Evolutionary conservation across 1,140 invertebrate species (phyloP).

Genomic region (Zophobas morio): DNA sequence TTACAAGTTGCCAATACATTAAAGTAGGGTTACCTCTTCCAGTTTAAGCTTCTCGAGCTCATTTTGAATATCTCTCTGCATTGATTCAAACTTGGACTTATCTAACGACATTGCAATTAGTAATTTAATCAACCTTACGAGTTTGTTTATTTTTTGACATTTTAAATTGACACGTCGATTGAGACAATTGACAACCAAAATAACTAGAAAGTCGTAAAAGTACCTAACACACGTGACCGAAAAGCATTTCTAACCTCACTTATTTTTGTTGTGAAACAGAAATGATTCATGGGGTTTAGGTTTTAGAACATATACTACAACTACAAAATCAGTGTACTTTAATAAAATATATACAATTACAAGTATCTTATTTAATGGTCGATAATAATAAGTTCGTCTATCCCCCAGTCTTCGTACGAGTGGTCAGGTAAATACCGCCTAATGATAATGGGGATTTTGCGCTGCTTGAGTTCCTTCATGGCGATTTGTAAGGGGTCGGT

Average conservation of each 20-base stretch:
- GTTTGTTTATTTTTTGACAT: constrained; percentile 13
- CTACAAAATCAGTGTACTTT: too few relatives aligned
- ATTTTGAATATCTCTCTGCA: constrained; percentile 55
- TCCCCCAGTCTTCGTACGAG: constrained; percentile 99
- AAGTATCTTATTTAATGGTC: constrained; percentile 75
- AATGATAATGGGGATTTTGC: constrained; percentile 99
- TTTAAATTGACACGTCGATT: constrained; percentile 26
- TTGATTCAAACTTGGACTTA: constrained; percentile 37
- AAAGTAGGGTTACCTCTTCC: constrained; percentile 59
- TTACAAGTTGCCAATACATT: constrained; percentile 10
- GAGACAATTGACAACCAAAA: background rate
- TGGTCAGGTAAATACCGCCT: constrained; percentile 97
- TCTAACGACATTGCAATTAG: constrained; percentile 16
- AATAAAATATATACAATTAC: too few relatives aligned
- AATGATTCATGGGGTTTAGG: too few relatives aligned
- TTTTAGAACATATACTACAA: too few relatives aligned
- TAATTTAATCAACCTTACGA: background rate
- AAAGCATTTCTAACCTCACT: too few relatives aligned
- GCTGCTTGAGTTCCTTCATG: constrained; percentile 98
- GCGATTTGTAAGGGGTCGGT: constrained; percentile 99
- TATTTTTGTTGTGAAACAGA: too few relatives aligned
- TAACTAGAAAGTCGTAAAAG: background rate
- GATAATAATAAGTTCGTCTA: constrained; percentile 98
- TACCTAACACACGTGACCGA: too few relatives aligned
- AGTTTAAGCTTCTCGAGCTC: constrained; percentile 61